Evolutionary conservation across 2,113 vertebrate species (phyloP).

Genomic region (Pluvialis apricaria): DNA sequence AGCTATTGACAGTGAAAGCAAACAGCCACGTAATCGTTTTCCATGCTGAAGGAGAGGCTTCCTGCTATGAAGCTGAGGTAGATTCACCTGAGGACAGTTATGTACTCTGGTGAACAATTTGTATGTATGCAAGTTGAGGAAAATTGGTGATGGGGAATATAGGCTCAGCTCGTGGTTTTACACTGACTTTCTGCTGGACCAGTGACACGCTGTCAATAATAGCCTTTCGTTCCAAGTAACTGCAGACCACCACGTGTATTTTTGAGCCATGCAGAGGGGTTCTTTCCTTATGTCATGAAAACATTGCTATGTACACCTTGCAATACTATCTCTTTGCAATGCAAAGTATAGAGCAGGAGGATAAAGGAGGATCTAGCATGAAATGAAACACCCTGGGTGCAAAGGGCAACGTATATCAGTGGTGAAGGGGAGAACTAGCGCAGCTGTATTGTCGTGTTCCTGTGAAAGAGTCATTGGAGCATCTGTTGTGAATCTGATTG

Average conservation of each 20-base stretch:
- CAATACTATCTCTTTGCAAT: background rate
- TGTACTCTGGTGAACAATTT: background rate
- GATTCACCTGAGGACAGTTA: background rate
- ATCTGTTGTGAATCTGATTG: rapidly evolving
- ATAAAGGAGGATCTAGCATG: background rate
- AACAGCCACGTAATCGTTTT: background rate
- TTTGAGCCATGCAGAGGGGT: background rate
- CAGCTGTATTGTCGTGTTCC: background rate
- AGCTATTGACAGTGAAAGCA: background rate
- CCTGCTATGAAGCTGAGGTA: background rate
- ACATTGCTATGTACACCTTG: rapidly evolving
- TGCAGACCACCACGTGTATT: background rate
- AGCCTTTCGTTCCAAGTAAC: background rate
- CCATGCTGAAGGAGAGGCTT: background rate
- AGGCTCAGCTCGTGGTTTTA: background rate
- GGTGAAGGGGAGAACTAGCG: background rate
- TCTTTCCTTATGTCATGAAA: background rate
- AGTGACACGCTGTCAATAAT: rapidly evolving
- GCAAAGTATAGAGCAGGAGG: background rate
- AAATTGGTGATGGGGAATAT: rapidly evolving
- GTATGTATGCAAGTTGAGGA: too few species aligned
- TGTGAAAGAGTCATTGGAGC: background rate
- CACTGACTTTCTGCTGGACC: background rate
- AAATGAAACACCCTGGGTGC: background rate
- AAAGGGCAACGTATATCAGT: background rate